A percentile compares a stretch with the other conserved stretches of the same genome.
phyloP scores from a whole-genome alignment of 2,888 invertebrate species.

The Antheraea yamamai region DNA sequence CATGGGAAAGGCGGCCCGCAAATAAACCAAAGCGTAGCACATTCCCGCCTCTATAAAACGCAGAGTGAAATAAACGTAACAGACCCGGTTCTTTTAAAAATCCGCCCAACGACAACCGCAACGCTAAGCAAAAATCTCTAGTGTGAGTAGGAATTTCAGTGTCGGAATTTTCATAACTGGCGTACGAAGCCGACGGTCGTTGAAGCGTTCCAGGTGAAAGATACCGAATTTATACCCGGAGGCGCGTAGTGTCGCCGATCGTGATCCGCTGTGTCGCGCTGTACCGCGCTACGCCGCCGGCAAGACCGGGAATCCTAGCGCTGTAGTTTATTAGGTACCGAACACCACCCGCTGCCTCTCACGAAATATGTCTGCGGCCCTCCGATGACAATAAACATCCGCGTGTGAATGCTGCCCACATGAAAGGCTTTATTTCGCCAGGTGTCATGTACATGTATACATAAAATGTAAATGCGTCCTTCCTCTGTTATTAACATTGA shows the following conservation, averaged over 20 bases:
- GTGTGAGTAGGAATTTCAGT: slow-evolving; percentile 74
- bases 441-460: slow-evolving; percentile 57
- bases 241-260: slow-evolving; percentile 53
- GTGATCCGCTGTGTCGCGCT: slow-evolving; percentile 43
- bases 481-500: slow-evolving; percentile 48
- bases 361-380: slow-evolving; percentile 60
- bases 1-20: slow-evolving; percentile 76
- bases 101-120: slow-evolving; percentile 72
- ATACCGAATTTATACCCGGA: slow-evolving; percentile 67
- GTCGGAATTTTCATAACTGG: slow-evolving; percentile 80
- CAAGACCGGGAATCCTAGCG: slow-evolving; percentile 47
- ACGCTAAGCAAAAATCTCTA: slow-evolving; percentile 76
- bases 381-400: slow-evolving; percentile 63
- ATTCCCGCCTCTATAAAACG: slow-evolving; percentile 79
- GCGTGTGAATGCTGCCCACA: slow-evolving; percentile 54
- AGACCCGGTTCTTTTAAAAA: slow-evolving; percentile 75
- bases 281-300: slow-evolving; percentile 32
- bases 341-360: slow-evolving; percentile 43
- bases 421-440: slow-evolving; percentile 62
- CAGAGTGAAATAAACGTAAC: slow-evolving; percentile 77
- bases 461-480: slow-evolving; percentile 55
- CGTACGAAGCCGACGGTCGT: slow-evolving; percentile 55
- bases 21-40: slow-evolving; percentile 78
- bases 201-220: slow-evolving; percentile 67
- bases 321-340: slow-evolving; percentile 61